Evolutionary conservation across 2,888 invertebrate genomes (phyloP).

Genomic region (Liopterus haemorrhoidalis): DNA sequence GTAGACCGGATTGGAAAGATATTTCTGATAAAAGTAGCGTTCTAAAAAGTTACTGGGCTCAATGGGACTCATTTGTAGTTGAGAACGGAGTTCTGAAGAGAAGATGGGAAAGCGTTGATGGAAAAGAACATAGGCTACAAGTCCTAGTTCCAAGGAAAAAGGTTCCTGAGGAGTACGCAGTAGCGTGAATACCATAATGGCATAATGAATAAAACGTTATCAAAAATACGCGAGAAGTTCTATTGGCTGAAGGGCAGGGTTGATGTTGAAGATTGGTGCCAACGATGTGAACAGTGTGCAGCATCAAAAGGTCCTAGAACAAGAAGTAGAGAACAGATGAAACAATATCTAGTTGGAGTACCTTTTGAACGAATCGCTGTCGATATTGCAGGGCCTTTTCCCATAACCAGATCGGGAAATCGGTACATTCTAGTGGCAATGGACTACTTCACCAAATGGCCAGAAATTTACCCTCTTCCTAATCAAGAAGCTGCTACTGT

Average conservation of each 20-base stretch:
- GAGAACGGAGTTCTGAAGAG: slow-evolving; percentile 2
- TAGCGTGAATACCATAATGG: too few species aligned
- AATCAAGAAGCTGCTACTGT: slow-evolving; percentile 1
- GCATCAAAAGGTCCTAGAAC: too few species aligned
- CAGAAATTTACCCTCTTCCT: not conserved
- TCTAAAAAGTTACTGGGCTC: slow-evolving; percentile 1
- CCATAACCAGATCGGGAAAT: not conserved
- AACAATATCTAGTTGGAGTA: too few species aligned
- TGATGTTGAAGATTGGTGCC: slow-evolving; percentile 18
- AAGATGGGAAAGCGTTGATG: not conserved
- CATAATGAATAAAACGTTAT: too few species aligned
- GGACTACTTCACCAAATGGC: slow-evolving; percentile 2
- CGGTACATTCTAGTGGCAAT: not conserved
- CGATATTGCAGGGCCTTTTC: not conserved
- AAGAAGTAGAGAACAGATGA: too few species aligned
- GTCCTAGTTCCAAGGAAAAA: not conserved
- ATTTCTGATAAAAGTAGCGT: not conserved
- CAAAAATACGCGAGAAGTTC: too few species aligned
- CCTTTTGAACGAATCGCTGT: too few species aligned
- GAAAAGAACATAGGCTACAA: not conserved
- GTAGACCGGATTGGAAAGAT: not conserved
- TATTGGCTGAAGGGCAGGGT: slow-evolving; percentile 5
- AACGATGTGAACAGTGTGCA: too few species aligned
- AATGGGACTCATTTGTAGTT: too few species aligned
- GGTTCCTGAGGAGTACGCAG: too few species aligned